phyloP scores from a whole-genome alignment of 2,888 invertebrate genomes.

The Acleris literana region DNA sequence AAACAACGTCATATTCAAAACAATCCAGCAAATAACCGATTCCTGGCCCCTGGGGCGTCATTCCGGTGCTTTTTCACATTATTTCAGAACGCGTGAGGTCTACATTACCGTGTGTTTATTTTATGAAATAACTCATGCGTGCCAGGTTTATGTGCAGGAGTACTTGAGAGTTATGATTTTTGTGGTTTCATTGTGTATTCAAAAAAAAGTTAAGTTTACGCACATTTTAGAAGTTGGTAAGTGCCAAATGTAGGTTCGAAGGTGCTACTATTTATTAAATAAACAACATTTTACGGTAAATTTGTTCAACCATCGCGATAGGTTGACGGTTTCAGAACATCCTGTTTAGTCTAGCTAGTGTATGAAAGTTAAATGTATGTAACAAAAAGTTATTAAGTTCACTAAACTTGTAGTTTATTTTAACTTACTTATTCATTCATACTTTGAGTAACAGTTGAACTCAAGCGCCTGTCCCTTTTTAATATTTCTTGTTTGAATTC shows the following conservation, averaged over 20 bases:
- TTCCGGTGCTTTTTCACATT: slow-evolving; percentile 74
- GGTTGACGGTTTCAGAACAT: no score
- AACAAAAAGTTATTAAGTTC: no score
- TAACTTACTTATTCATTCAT: no score
- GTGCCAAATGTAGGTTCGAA: no score
- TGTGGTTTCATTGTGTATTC: slow-evolving; percentile 29
- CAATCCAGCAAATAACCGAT: slow-evolving; percentile 80
- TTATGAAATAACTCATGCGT: slow-evolving; percentile 65
- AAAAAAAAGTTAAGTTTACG: neutral
- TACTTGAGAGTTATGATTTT: slow-evolving; percentile 47
- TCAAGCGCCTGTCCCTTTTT: neutral
- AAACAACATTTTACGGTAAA: no score
- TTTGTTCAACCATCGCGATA: no score
- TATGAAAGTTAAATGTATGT: no score
- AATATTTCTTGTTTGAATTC: slow-evolving; percentile 20
- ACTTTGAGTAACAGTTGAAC: neutral
- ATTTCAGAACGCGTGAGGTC: slow-evolving; percentile 60
- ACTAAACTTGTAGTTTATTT: no score
- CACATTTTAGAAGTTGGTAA: no score
- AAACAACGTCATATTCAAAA: slow-evolving; percentile 68
- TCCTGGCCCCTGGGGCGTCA: slow-evolving; percentile 72
- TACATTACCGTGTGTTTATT: slow-evolving; percentile 78
- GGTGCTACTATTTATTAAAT: no score
- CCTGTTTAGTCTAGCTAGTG: no score
- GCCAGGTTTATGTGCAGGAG: slow-evolving; percentile 46